These are phyloP conservation scores for Globodera rostochiensis DNA, from an alignment of 1,140 invertebrate species.

Conservation along the genomic window DNA sequence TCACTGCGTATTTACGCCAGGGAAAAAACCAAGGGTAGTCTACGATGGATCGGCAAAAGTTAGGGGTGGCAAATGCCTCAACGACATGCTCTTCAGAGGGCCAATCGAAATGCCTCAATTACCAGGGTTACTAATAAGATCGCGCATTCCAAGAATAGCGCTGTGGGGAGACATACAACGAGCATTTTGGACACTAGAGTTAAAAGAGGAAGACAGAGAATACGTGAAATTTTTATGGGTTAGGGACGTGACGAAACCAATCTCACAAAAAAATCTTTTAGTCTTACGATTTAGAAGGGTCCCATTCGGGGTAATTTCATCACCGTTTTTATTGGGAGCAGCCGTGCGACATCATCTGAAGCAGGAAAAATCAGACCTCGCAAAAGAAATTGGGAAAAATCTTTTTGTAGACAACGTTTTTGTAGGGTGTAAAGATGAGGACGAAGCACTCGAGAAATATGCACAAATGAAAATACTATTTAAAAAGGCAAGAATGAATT, in stretches of 20 bases:
- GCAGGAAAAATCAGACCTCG: background rate
- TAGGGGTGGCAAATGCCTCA: background rate
- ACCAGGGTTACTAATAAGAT: background rate
- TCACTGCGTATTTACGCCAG: background rate
- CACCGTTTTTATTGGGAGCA: background rate
- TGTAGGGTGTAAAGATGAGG: background rate
- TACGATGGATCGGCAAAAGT: background rate
- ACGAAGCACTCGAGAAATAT: background rate
- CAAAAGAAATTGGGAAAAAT: background rate
- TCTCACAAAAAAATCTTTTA: too few relatives aligned
- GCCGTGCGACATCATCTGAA: background rate
- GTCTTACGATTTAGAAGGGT: background rate
- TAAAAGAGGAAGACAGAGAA: background rate
- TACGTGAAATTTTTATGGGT: too few relatives aligned
- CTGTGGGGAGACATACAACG: background rate
- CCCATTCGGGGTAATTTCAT: background rate
- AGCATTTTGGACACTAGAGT: background rate
- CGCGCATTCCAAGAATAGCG: background rate
- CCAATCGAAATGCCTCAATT: background rate
- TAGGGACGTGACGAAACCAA: background rate
- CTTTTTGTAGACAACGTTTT: background rate
- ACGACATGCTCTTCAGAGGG: background rate
- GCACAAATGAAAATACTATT: background rate
- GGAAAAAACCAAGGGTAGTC: background rate
- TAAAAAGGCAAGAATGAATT: slow-evolving; percentile 3